Base-by-base conservation (phyloP, 2,888 invertebrate genomes). In the Clepsis dumicolana region DNA sequence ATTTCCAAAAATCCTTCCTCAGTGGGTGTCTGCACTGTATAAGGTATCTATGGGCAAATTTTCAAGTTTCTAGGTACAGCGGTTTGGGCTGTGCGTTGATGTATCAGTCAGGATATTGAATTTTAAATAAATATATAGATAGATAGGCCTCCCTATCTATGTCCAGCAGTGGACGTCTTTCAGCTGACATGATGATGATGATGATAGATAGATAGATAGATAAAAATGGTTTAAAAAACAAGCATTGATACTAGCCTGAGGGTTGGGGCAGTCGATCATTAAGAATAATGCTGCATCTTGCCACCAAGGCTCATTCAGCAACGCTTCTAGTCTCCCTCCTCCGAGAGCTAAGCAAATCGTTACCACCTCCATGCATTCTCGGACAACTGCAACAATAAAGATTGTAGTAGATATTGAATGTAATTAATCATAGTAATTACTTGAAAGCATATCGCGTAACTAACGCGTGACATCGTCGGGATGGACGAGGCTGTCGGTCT, bases 341-440 rank as follows among this genome's bases (percentile, higher is more conserved):
- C 98, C 98, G 59, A 99, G 90, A 57, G 98, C 97, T 84, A 99
- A 95, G 74, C 97, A 97, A 74, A 99, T 96, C 60, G 98, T 98
- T 72, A 99, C 94, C 71, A 98, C 96, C 92, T 99, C 99, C 85
- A 99, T 94, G 57, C 98, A 98, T 91, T 99, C 99, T 78, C 98
- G 97, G 80, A 98, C 98, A 81, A 98, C 96, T 92, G 89, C 59
- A 82, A 94, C 80, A 73, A 75, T 35, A 59, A 12, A 29, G 27
- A n/a, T 12, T 27, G 2, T 32, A 1, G 7, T n/a, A 62, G 7
- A 8, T 8, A 48, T 27, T 25, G 2, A 21, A 60, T 38, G 14
- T 60, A 16, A 53, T 62, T n/a, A 44, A 21, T 56, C 32, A 12
- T 27, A 27, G 4, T 18, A 57, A 53, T 48, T 29, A 29, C 24